Evolutionary conservation across 1,140 invertebrate species (phyloP), one percentile per base, ranked within the genome.

Genomic region (Scaptomyza hsui): DNA sequence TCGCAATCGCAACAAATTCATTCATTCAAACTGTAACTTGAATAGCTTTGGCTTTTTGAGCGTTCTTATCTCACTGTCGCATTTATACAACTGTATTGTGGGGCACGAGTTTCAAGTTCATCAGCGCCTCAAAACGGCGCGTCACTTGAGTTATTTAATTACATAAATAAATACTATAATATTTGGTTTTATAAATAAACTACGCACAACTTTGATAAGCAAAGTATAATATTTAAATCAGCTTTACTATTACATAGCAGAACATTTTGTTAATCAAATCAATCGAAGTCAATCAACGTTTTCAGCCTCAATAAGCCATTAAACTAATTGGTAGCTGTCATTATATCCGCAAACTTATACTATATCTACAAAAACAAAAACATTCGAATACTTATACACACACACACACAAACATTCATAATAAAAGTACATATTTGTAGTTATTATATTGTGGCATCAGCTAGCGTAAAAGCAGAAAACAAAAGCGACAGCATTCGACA

Each of bases 191-290:
- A 76, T 47, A 73, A 85, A 85, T 69, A 76, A 61, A 59, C 60
- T 6, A 64, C 48, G 45, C 71, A 48, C 29, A 37, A 6, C 18
- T 53, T 64, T 80, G 72, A 80, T 80, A 80, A 69, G 72, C 41
- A 37, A 37, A n/a, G 6, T 37, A 3, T 7, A 37, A n/a, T 37
- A 37, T 37, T 12, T n/a, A 35, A 35, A 51, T n/a, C 6, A 1
- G 6, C 4, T 26, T 5, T 26, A 26, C 4, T 29, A 29, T 9
- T 2, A 4, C 1, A 21, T 21, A n/a, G n/a, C n/a, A n/a, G n/a
- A n/a, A n/a, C n/a, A 78, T 59, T 74, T 69, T 55, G 47, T 73
- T 72, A 60, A 68, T 73, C 45, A 60, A 60, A 68, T 75, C 37
- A 63, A 41, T 49, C 18, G 42, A 35, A 32, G 12, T 12, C 19